Percentiles rank a stretch among this genome's conserved stretches.
Evolutionary conservation across 23 tunicate genomes (phyloP).

Genomic region (Halocynthia aurantium): DNA sequence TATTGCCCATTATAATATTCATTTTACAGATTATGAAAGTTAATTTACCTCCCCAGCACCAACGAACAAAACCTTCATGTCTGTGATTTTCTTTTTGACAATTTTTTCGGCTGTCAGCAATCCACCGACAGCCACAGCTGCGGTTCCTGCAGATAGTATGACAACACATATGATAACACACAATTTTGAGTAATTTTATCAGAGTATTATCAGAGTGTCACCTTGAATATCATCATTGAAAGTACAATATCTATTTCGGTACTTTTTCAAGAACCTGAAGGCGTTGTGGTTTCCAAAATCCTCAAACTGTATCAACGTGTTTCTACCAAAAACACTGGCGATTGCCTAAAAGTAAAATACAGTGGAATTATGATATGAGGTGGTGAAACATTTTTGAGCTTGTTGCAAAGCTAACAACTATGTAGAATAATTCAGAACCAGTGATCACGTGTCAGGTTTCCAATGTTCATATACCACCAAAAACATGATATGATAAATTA

Average conservation of each 20-base stretch:
- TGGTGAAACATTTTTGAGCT: no score
- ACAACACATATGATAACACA: not conserved
- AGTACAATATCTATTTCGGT: constrained; percentile 34
- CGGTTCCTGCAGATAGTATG: constrained; percentile 23
- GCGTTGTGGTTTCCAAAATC: constrained; percentile 59
- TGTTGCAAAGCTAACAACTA: no score
- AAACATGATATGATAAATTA: no score
- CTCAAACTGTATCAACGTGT: constrained; percentile 35
- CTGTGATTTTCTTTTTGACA: constrained; percentile 14
- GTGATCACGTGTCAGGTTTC: no score
- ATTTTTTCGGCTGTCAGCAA: constrained; percentile 31
- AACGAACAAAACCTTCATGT: constrained; percentile 25
- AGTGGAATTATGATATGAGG: no score
- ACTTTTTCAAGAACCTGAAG: constrained; percentile 32
- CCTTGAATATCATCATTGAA: constrained; percentile 61
- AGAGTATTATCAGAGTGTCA: not conserved
- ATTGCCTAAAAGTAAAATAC: constrained; percentile 23
- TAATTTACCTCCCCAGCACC: constrained; percentile 38
- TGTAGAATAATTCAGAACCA: no score
- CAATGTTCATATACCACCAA: no score
- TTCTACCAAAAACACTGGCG: constrained; percentile 18
- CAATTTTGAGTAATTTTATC: not conserved
- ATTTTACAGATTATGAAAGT: not conserved
- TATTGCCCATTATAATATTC: no score
- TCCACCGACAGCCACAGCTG: constrained; percentile 43